phyloP scores from a whole-genome alignment of 1,140 invertebrate genomes.

The Psix sp. region DNA sequence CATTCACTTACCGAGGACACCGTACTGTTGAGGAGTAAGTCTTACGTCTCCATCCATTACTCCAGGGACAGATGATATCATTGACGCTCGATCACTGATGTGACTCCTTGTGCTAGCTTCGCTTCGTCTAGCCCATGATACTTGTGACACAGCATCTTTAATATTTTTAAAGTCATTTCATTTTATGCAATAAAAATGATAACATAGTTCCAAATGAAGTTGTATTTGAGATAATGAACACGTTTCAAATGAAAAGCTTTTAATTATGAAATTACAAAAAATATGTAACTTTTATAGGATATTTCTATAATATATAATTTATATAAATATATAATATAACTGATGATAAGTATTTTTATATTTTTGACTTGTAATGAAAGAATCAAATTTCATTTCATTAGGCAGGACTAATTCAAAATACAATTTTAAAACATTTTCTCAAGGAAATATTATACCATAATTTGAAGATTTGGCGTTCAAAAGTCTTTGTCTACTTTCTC shows the following conservation, averaged over 20 bases:
- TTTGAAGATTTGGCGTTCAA: constrained; percentile 70
- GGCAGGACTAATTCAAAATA: too few relatives aligned
- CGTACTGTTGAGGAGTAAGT: constrained; percentile 76
- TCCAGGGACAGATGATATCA: constrained; percentile 73
- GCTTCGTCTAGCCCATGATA: constrained; percentile 74
- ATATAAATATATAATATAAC: too few relatives aligned
- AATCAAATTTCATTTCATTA: too few relatives aligned
- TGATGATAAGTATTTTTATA: too few relatives aligned
- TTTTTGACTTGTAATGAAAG: too few relatives aligned
- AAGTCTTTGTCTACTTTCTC: constrained; percentile 70
- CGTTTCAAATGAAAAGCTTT: too few relatives aligned
- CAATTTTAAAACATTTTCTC: too few relatives aligned
- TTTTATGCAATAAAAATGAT: too few relatives aligned
- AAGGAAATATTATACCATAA: constrained; percentile 69
- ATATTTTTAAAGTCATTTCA: constrained; percentile 11
- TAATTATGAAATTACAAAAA: too few relatives aligned
- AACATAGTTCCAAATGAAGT: too few relatives aligned
- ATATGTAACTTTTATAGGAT: too few relatives aligned
- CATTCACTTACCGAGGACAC: constrained; percentile 72
- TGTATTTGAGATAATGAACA: too few relatives aligned
- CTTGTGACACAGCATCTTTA: constrained; percentile 72
- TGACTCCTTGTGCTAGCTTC: constrained; percentile 74
- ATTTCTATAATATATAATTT: neutral
- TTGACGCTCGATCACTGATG: constrained; percentile 71
- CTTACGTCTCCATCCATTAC: constrained; percentile 69